These are phyloP conservation scores for Peromyscus polionotus DNA, from an alignment of 2,113 vertebrate genomes.

Conservation along the genomic window DNA sequence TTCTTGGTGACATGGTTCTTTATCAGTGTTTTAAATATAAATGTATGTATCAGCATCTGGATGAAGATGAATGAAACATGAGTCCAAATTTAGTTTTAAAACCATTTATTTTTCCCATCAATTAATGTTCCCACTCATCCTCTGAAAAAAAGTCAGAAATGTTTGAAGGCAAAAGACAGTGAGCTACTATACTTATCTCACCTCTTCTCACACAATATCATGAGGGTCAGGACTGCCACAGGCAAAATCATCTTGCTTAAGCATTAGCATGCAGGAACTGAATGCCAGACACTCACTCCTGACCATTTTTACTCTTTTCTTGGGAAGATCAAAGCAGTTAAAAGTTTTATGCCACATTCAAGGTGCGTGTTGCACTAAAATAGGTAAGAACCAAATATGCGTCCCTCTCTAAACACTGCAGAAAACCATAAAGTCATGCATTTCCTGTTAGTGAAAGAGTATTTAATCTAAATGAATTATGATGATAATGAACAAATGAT, in stretches of 20 bases:
- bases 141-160: not conserved
- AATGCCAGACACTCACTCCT: not conserved
- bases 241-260: conserved; percentile 3
- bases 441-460: not conserved
- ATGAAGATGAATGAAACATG: not conserved
- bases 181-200: not conserved
- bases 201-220: not conserved
- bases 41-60: not conserved
- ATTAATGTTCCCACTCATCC: not conserved
- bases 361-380: not conserved
- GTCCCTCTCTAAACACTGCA: not conserved
- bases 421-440: not conserved
- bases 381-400: not conserved
- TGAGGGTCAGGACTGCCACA: not conserved
- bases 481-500: not conserved
- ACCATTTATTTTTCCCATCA: not conserved
- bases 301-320: not conserved
- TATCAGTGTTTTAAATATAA: not conserved
- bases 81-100: not conserved
- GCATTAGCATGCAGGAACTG: not conserved
- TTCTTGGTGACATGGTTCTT: not conserved
- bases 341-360: not conserved
- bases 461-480: not conserved
- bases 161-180: not conserved
- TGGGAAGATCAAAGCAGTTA: not conserved